Evolutionary conservation across 53 echinoderm and acorn worm species (phyloP).

Genomic region (Actinopyga echinites): DNA sequence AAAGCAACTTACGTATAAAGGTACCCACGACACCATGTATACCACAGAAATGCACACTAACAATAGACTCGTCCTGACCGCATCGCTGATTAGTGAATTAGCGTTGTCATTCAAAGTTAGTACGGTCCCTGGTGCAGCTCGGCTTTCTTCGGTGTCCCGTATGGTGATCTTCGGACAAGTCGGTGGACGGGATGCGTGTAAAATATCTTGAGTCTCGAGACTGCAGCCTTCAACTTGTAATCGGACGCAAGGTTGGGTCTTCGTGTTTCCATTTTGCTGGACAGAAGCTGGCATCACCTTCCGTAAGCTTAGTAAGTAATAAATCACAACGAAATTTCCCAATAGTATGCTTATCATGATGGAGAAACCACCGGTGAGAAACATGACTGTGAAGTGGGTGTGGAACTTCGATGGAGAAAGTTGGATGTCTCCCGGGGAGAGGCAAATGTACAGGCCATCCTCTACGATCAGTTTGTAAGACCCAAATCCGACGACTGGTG

Average conservation of each 20-base stretch:
- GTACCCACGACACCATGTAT: slow-evolving; percentile 65
- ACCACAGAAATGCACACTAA: slow-evolving; percentile 52
- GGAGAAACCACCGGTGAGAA: slow-evolving; percentile 43
- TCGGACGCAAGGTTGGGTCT: no score
- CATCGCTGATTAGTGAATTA: no score
- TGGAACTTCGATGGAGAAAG: slow-evolving; percentile 43
- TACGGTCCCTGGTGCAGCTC: not conserved
- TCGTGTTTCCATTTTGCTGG: no score
- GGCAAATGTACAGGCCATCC: slow-evolving; percentile 48
- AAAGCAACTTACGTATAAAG: slow-evolving; percentile 62
- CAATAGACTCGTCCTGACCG: no score
- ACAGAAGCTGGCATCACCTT: not conserved
- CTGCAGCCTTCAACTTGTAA: no score
- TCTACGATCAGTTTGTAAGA: slow-evolving; percentile 38
- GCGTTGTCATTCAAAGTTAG: no score
- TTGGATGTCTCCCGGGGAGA: slow-evolving; percentile 64
- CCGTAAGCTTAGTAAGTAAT: slow-evolving; percentile 37
- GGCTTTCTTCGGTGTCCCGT: not conserved
- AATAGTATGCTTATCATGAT: slow-evolving; percentile 52
- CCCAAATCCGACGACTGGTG: slow-evolving; percentile 65
- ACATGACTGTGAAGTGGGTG: slow-evolving; percentile 52
- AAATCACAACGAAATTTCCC: slow-evolving; percentile 59
- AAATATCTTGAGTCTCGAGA: not conserved
- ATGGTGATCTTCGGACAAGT: not conserved
- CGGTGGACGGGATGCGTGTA: not conserved